phyloP scores from a whole-genome alignment of 2,888 invertebrate species.

The Odontothrips loti region DNA sequence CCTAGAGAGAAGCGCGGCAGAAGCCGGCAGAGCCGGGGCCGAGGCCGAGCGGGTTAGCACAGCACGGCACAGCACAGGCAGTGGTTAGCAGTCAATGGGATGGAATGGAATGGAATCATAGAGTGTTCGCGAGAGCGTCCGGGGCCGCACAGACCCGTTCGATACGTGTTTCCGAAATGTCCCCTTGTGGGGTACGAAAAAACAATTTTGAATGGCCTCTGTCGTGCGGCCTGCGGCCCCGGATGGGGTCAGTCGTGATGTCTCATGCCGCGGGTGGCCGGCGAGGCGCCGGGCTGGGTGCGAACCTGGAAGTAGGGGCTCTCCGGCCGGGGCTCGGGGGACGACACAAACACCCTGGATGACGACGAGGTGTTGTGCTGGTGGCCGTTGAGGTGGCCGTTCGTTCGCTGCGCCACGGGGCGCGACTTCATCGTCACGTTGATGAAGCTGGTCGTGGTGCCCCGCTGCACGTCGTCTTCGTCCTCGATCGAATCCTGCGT shows the following conservation, averaged over 20 bases:
- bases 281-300: neutral
- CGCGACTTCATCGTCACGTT: slow-evolving; percentile 71
- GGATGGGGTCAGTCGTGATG: no score
- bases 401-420: slow-evolving; percentile 46
- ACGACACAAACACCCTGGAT: slow-evolving; percentile 54
- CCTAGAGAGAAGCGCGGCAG: slow-evolving; percentile 48
- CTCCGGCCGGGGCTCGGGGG: slow-evolving; percentile 51
- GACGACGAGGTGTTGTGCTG: slow-evolving; percentile 42
- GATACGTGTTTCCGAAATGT: no score
- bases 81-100: no score
- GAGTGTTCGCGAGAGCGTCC: no score
- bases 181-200: no score
- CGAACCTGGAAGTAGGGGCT: slow-evolving; percentile 46
- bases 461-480: slow-evolving; percentile 52
- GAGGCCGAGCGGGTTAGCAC: no score
- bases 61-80: no score
- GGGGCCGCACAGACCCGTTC: no score
- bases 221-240: no score
- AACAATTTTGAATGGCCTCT: no score
- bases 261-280: neutral
- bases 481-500: slow-evolving; percentile 45
- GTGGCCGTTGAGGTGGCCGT: slow-evolving; percentile 46
- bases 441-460: slow-evolving; percentile 68
- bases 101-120: no score
- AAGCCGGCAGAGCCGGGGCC: neutral